phyloP scores from a whole-genome alignment of 2,888 invertebrate genomes.

The Tetragonula carbonaria region DNA sequence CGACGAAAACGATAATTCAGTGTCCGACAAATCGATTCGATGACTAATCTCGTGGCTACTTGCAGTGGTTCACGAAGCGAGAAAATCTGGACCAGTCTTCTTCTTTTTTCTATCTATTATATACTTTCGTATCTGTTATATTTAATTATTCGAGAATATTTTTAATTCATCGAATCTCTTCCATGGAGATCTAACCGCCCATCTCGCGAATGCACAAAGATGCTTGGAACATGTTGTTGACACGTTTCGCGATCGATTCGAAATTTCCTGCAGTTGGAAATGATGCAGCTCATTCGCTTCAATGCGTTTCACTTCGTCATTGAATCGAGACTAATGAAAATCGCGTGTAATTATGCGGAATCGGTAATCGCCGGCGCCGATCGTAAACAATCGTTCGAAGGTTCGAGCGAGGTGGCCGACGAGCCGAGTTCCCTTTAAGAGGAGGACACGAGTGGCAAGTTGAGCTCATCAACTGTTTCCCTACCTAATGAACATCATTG shows the following conservation, averaged over 20 bases:
- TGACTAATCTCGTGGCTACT: too few species aligned
- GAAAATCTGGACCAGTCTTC: too few species aligned
- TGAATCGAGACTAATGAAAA: constrained; percentile 48
- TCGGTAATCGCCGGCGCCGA: constrained; percentile 32
- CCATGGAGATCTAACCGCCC: too few species aligned
- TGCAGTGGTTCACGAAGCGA: background rate
- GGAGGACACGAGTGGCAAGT: constrained; percentile 18
- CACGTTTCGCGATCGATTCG: constrained; percentile 11
- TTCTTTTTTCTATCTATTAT: too few species aligned
- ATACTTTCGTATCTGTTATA: background rate
- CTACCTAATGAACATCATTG: constrained; percentile 58
- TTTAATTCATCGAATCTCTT: background rate
- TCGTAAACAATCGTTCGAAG: constrained; percentile 47
- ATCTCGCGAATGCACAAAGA: background rate
- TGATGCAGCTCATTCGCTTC: background rate
- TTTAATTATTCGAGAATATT: background rate
- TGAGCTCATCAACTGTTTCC: constrained; percentile 50
- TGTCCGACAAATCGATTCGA: too few species aligned
- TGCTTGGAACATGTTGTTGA: background rate
- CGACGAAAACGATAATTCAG: too few species aligned
- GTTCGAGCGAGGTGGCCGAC: constrained; percentile 9
- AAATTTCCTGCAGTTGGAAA: background rate
- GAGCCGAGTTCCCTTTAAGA: constrained; percentile 16
- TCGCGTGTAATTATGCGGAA: constrained; percentile 37
- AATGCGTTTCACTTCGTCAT: constrained; percentile 6